Percentiles rank a stretch among this genome's conserved stretches.
phyloP scores from a whole-genome alignment of 2,888 invertebrate genomes.

The Drosophila subquinaria region DNA sequence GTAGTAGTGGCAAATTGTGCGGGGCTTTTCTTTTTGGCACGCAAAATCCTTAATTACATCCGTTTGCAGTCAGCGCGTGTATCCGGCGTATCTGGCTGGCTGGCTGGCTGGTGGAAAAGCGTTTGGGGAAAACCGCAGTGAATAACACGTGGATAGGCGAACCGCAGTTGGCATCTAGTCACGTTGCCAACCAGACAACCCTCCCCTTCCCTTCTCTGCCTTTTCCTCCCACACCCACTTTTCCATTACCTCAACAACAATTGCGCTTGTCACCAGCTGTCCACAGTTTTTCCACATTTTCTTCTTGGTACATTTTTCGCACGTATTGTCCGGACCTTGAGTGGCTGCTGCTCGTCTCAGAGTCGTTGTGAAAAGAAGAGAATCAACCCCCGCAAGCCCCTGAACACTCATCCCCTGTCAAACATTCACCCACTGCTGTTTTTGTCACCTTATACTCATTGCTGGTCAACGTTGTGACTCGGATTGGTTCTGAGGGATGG shows the following conservation, averaged over 20 bases:
- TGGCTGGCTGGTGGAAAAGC: slow-evolving; percentile 15
- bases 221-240: not conserved
- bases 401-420: not conserved
- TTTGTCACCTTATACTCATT: slow-evolving; percentile 54
- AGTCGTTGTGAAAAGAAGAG: slow-evolving; percentile 14
- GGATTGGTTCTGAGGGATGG: slow-evolving; percentile 22
- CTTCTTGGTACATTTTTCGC: slow-evolving; percentile 71
- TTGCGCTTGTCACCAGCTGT: slow-evolving; percentile 76
- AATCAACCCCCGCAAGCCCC: slow-evolving; percentile 25
- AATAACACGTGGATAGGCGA: slow-evolving; percentile 72
- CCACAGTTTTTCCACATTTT: slow-evolving; percentile 67
- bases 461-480: slow-evolving; percentile 40
- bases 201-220: not conserved
- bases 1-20: slow-evolving; percentile 58
- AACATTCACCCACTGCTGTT: slow-evolving; percentile 11
- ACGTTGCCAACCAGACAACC: slow-evolving; percentile 49
- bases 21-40: slow-evolving; percentile 62
- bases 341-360: slow-evolving; percentile 55
- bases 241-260: slow-evolving; percentile 48
- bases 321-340: slow-evolving; percentile 69
- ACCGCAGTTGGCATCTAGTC: slow-evolving; percentile 67
- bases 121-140: slow-evolving; percentile 60
- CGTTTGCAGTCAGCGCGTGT: slow-evolving; percentile 76
- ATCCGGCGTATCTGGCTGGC: slow-evolving; percentile 47
- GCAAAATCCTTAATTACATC: slow-evolving; percentile 79